phyloP scores from a whole-genome alignment of 2,888 invertebrate species.

The Drosophila bunnanda region DNA sequence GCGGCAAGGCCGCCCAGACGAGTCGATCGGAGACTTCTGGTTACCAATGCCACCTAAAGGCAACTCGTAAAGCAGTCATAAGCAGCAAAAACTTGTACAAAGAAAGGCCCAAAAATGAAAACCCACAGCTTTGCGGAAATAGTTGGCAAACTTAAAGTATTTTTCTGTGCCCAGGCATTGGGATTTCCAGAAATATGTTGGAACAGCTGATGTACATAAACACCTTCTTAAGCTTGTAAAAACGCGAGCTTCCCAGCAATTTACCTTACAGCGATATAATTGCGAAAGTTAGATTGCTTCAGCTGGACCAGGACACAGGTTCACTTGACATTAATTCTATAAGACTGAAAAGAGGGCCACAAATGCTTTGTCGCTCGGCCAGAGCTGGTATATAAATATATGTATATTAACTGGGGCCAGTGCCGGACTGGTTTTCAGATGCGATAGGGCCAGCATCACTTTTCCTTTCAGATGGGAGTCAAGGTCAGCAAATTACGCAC shows the following conservation, averaged over 20 bases:
- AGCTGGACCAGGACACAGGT: neutral
- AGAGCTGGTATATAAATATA: neutral
- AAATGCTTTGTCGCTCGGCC: neutral
- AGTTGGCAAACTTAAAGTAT: neutral
- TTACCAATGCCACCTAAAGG: constrained; percentile 16
- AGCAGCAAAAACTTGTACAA: neutral
- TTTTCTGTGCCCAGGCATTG: neutral
- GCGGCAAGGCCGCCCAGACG: constrained; percentile 47
- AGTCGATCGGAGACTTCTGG: constrained; percentile 28
- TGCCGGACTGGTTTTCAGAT: constrained; percentile 58
- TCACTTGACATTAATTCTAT: neutral
- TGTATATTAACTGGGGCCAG: neutral
- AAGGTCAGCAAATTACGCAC: constrained; percentile 61
- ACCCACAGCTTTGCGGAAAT: neutral
- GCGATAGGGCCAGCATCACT: constrained; percentile 57
- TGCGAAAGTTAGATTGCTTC: neutral
- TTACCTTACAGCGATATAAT: neutral
- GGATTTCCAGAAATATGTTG: neutral
- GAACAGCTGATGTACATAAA: neutral
- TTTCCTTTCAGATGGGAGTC: constrained; percentile 76
- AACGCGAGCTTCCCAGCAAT: neutral
- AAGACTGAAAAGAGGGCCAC: neutral
- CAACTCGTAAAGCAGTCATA: neutral
- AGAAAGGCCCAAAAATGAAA: neutral
- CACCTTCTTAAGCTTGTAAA: too few species aligned